Evolutionary conservation across 1,140 invertebrate genomes (phyloP).

Genomic region (Drosophila baimaii): DNA sequence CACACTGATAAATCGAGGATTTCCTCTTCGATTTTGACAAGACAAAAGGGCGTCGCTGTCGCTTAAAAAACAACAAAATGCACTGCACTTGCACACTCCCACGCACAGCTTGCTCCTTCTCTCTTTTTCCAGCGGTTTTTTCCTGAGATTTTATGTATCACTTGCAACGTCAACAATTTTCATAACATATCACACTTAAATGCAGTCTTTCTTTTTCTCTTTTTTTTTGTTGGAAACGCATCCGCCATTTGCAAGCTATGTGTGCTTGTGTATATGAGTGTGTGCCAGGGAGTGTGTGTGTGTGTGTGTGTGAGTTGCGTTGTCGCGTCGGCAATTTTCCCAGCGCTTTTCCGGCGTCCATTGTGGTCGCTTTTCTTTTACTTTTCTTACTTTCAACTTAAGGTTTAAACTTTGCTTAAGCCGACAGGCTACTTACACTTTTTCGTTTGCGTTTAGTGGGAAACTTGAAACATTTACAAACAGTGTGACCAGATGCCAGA

Average conservation of each 20-base stretch:
- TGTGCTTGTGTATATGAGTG: conserved; percentile 46
- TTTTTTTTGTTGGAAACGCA: conserved; percentile 61
- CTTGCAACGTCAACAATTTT: conserved; percentile 80
- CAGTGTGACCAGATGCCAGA: conserved; percentile 16
- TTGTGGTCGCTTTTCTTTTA: conserved; percentile 11
- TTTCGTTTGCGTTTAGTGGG: conserved; percentile 45
- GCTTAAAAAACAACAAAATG: conserved; percentile 60
- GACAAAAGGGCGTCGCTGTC: conserved; percentile 76
- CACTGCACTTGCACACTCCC: conserved; percentile 50
- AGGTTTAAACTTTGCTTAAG: conserved; percentile 32
- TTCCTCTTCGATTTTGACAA: conserved; percentile 30
- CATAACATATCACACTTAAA: conserved; percentile 65
- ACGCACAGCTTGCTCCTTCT: neutral
- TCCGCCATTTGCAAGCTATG: conserved; percentile 79
- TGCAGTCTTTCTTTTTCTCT: conserved; percentile 62
- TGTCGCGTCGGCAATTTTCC: conserved; percentile 73
- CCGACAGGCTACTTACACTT: conserved; percentile 63
- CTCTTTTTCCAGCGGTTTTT: conserved; percentile 20
- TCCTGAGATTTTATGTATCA: conserved; percentile 46
- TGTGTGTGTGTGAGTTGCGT: conserved; percentile 55
- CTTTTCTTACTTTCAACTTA: conserved; percentile 42
- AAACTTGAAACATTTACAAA: conserved; percentile 64
- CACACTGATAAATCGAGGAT: conserved; percentile 26
- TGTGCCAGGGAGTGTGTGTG: conserved; percentile 36
- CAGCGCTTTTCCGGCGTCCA: conserved; percentile 44